These are phyloP conservation scores for Trachops cirrhosus DNA, from an alignment of 2,797 vertebrate species.

Conservation along the genomic window DNA sequence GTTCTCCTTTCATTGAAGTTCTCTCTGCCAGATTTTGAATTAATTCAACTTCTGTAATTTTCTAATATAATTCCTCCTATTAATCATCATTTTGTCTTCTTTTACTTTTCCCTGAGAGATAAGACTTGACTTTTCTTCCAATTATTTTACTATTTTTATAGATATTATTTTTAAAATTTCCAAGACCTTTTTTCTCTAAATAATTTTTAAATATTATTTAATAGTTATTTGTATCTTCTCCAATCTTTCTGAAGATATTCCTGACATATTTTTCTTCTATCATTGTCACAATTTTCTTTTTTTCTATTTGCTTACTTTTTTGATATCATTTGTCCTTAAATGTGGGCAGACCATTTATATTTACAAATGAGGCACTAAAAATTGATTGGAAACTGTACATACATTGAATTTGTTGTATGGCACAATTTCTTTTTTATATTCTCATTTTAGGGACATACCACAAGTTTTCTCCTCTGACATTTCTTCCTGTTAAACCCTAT, in stretches of 20 bases:
- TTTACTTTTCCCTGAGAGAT: not conserved
- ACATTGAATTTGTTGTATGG: not conserved
- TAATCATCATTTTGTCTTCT: not conserved
- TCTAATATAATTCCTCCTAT: not conserved
- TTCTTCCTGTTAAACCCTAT: not conserved
- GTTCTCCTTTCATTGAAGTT: not conserved
- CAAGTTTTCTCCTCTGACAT: not conserved
- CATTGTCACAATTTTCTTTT: not conserved
- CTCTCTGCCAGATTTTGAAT: not conserved
- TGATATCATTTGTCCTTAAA: not conserved
- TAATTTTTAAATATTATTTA: not conserved
- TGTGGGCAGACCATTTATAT: slow-evolving; percentile 27
- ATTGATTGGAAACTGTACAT: slow-evolving; percentile 26
- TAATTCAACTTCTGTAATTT: not conserved
- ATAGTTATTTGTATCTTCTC: not conserved
- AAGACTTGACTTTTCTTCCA: not conserved
- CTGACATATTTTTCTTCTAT: not conserved
- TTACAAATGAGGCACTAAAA: slow-evolving; percentile 38
- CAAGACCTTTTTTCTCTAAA: not conserved
- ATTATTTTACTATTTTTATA: not conserved
- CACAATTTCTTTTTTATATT: not conserved
- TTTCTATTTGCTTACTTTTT: not conserved
- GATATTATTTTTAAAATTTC: not conserved
- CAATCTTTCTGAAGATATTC: not conserved
- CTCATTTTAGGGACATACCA: not conserved